Percentiles rank a stretch among this genome's conserved stretches.
These are phyloP conservation scores for Perca schrenkii DNA, from an alignment of 2,113 vertebrate species.

Conservation along the genomic window DNA sequence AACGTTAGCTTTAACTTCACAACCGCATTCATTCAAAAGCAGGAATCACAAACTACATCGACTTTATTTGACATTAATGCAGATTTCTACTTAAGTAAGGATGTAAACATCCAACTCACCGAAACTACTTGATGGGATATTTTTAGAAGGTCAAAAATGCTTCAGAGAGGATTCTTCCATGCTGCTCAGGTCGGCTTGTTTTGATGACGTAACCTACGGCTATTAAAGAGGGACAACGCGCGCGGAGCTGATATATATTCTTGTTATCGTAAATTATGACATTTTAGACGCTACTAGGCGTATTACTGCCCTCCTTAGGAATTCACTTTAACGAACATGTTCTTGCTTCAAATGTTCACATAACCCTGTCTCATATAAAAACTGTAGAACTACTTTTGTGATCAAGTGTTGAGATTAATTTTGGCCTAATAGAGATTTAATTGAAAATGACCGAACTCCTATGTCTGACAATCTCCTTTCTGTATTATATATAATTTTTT, in stretches of 20 bases:
- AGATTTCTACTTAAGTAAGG: fast-evolving
- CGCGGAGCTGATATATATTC: not conserved
- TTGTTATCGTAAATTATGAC: too few species aligned
- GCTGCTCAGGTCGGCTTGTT: conserved; percentile 41
- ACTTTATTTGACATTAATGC: not conserved
- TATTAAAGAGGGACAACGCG: not conserved
- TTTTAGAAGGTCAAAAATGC: conserved; percentile 70
- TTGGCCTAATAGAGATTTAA: too few species aligned
- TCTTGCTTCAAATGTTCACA: too few species aligned
- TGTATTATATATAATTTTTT: too few species aligned
- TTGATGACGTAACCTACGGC: conserved; percentile 74
- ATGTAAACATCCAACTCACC: conserved; percentile 21
- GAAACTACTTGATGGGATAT: not conserved
- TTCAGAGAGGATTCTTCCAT: conserved; percentile 30
- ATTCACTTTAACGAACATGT: too few species aligned
- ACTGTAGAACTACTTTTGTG: too few species aligned
- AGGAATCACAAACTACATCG: fast-evolving
- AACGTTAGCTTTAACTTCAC: conserved; percentile 16
- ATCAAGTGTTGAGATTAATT: too few species aligned
- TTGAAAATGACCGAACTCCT: too few species aligned
- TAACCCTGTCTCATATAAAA: too few species aligned
- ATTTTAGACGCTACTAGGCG: too few species aligned
- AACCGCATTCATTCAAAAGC: not conserved
- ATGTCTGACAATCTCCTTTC: too few species aligned
- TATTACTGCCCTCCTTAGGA: too few species aligned